phyloP scores from a whole-genome alignment of 2,797 vertebrate species.

The Falco cherrug region DNA sequence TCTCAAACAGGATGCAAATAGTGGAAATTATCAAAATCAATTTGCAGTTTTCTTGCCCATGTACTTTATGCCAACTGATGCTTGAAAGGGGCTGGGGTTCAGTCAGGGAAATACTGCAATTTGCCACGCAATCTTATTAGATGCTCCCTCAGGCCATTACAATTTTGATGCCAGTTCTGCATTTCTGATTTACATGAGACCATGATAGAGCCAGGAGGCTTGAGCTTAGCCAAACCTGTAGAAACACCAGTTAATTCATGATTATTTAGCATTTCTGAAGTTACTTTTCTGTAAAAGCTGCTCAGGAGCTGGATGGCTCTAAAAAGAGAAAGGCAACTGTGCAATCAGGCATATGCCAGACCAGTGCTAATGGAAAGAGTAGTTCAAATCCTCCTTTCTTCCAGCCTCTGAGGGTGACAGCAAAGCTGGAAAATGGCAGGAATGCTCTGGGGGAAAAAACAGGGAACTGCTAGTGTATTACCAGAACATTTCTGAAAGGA shows the following conservation, averaged over 20 bases:
- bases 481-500: background rate
- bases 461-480: background rate
- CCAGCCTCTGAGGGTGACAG: background rate
- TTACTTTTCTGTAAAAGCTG: background rate
- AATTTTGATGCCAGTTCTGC: background rate
- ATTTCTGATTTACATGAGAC: background rate
- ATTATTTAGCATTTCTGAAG: background rate
- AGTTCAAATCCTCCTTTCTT: background rate
- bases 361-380: background rate
- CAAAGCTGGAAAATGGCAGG: background rate
- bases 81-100: background rate
- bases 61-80: background rate
- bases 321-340: background rate
- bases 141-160: background rate
- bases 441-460: background rate
- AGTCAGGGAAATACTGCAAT: background rate
- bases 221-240: background rate
- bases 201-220: background rate
- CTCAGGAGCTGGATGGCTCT: background rate
- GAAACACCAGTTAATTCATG: background rate
- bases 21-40: background rate
- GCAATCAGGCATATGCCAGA: background rate
- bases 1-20: background rate
- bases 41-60: background rate
- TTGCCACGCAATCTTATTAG: background rate